phyloP scores from a whole-genome alignment of 1,140 invertebrate species.

The Plutomurus gul region DNA sequence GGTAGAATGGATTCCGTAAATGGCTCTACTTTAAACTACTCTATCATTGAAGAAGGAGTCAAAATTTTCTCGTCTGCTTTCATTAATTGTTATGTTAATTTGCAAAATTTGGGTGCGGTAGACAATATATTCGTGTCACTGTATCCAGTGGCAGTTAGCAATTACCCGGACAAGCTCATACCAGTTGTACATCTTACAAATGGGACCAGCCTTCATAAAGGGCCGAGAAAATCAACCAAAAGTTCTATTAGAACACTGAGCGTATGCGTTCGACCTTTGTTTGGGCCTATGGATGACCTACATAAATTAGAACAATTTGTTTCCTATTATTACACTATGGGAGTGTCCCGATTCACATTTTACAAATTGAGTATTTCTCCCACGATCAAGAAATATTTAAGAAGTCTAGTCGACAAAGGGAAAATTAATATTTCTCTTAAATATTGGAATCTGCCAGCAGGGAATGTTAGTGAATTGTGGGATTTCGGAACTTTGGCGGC shows the following conservation, averaged over 20 bases:
- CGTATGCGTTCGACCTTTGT: slow-evolving; percentile 47
- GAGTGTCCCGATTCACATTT: slow-evolving; percentile 45
- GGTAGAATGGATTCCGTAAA: background rate
- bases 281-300: slow-evolving; percentile 48
- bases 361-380: slow-evolving; percentile 46
- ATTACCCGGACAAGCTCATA: slow-evolving; percentile 49
- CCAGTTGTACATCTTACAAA: background rate
- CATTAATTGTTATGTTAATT: slow-evolving; percentile 46
- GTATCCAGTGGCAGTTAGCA: slow-evolving; percentile 23
- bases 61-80: slow-evolving; percentile 44
- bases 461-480: slow-evolving; percentile 50
- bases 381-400: slow-evolving; percentile 15
- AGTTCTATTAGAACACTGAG: background rate
- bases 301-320: slow-evolving; percentile 44
- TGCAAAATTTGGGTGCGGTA: background rate
- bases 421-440: background rate
- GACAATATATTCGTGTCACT: slow-evolving; percentile 31
- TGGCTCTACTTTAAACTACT: slow-evolving; percentile 29
- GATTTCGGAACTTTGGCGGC: slow-evolving; percentile 68
- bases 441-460: slow-evolving; percentile 52
- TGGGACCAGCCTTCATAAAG: background rate
- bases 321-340: slow-evolving; percentile 44
- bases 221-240: background rate
- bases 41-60: slow-evolving; percentile 51
- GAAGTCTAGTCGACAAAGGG: background rate